Conservation (phyloP, 2,797 vertebrate species). For the Hydrolagus colliei region DNA sequence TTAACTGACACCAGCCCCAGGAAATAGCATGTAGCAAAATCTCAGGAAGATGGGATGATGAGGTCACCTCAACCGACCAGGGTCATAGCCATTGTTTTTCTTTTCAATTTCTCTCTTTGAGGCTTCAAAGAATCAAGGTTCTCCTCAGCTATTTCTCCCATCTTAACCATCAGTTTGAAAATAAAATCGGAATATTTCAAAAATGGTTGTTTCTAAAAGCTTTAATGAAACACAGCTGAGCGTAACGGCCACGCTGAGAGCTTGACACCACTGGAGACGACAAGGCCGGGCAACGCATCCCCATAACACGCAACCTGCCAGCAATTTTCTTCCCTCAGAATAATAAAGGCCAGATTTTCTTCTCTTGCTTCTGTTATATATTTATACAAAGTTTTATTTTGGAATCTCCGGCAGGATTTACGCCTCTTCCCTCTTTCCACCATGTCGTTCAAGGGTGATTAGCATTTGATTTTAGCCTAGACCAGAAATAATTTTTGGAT, state of each 20-base stretch:
- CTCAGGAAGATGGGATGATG: conserved; percentile 15
- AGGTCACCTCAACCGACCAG: neutral
- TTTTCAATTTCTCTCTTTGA: conserved; percentile 19
- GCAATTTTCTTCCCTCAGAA: conserved; percentile 13
- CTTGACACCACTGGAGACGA: conserved; percentile 19
- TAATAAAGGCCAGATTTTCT: conserved; percentile 29
- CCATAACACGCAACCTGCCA: conserved; percentile 9
- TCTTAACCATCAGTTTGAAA: neutral
- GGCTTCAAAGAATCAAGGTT: conserved; percentile 9
- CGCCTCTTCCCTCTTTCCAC: neutral
- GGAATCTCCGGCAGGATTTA: conserved; percentile 1
- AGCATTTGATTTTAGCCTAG: neutral
- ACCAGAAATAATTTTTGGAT: neutral
- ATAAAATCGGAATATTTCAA: conserved; percentile 23
- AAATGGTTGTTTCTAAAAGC: neutral
- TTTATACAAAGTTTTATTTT: conserved; percentile 24
- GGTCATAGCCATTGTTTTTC: conserved; percentile 20
- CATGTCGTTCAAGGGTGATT: neutral
- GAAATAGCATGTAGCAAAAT: conserved; percentile 9
- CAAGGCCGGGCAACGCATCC: conserved; percentile 6
- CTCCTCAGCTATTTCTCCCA: neutral
- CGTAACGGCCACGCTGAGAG: conserved; percentile 9
- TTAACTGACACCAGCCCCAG: neutral
- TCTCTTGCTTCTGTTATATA: neutral
- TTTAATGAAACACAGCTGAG: conserved; percentile 27